These are phyloP conservation scores for Odocoileus hemionus DNA, from an alignment of 2,113 vertebrate species.

Conservation along the genomic window DNA sequence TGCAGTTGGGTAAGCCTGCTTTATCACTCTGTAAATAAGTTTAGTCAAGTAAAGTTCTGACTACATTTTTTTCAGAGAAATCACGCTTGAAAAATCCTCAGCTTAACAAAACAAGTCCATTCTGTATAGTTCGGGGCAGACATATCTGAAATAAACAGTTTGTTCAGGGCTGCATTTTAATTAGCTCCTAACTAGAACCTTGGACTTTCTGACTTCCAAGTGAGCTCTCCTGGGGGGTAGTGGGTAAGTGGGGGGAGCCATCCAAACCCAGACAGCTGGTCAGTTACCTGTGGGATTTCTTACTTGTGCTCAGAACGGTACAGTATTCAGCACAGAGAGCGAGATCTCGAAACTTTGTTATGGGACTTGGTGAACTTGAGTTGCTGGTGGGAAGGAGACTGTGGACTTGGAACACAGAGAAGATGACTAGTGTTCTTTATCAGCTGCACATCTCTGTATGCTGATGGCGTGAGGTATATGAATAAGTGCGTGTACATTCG, in stretches of 20 bases:
- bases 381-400: neutral
- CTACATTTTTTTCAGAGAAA: neutral
- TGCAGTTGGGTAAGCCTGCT: neutral
- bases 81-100: neutral
- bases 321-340: neutral
- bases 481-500: too few relatives aligned
- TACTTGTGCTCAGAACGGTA: neutral
- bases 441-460: neutral
- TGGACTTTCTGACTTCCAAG: neutral
- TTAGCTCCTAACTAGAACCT: neutral
- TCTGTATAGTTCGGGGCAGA: neutral
- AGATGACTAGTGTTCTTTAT: neutral
- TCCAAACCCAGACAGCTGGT: neutral
- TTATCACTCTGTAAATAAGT: neutral
- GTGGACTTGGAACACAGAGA: neutral
- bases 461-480: neutral
- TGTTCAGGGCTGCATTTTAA: neutral
- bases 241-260: neutral
- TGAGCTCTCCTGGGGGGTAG: neutral
- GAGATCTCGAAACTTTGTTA: neutral
- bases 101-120: neutral
- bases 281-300: neutral
- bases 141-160: neutral
- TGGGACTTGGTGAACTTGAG: neutral
- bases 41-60: neutral